Evolutionary conservation across 2,113 vertebrate species (phyloP).

Genomic region (Apistogramma diplotaenia): DNA sequence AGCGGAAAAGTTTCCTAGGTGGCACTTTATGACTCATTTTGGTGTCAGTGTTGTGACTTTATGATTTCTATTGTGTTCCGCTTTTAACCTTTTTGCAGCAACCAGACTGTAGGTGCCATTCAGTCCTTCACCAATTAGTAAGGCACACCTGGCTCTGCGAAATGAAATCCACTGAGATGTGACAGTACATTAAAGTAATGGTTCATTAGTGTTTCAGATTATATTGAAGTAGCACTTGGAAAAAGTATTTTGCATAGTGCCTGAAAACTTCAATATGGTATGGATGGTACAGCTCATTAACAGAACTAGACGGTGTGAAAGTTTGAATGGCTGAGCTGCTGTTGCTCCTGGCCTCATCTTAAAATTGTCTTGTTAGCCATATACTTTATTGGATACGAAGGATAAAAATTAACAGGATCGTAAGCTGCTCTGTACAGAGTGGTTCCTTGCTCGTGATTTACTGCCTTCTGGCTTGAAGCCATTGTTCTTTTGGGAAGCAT

Average conservation of each 20-base stretch:
- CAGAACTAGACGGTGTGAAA: constrained; percentile 49
- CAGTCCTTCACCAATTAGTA: background rate
- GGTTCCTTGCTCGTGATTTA: constrained; percentile 33
- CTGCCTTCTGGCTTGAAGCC: constrained; percentile 19
- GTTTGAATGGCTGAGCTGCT: constrained; percentile 30
- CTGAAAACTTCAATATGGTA: constrained; percentile 14
- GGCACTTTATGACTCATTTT: background rate
- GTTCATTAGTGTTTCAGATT: constrained; percentile 30
- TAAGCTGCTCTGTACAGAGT: constrained; percentile 13
- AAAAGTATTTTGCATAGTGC: constrained; percentile 28
- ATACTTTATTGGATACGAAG: constrained; percentile 41
- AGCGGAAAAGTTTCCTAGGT: background rate
- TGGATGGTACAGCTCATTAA: constrained; percentile 52
- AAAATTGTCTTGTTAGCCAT: constrained; percentile 44
- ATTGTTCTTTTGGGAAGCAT: background rate
- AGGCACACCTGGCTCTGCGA: background rate
- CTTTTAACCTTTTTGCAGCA: background rate
- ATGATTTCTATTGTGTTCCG: background rate
- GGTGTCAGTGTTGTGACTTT: background rate
- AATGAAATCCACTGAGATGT: background rate
- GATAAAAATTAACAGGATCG: constrained; percentile 23
- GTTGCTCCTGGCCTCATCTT: constrained; percentile 37
- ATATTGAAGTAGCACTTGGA: constrained; percentile 1
- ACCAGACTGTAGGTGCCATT: background rate
- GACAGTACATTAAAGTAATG: constrained; percentile 23